phyloP scores from a whole-genome alignment of 2,797 vertebrate genomes.

The Malurus leucopterus region DNA sequence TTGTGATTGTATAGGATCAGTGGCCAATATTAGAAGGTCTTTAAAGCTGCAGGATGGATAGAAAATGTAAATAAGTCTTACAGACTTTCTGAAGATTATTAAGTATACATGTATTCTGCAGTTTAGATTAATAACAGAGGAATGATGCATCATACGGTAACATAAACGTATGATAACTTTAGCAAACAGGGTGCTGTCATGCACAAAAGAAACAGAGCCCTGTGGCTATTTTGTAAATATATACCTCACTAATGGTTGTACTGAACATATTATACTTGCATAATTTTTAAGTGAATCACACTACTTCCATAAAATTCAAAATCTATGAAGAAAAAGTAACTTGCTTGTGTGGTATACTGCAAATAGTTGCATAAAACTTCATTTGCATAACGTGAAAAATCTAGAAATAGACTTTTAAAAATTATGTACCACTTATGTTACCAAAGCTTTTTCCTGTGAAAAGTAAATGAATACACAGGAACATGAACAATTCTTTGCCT shows the following conservation, averaged over 20 bases:
- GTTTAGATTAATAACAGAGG: slow-evolving; percentile 61
- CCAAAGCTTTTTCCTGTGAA: not conserved
- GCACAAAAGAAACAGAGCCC: slow-evolving; percentile 56
- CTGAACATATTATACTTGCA: not conserved
- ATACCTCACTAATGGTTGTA: slow-evolving; percentile 48
- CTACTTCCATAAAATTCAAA: slow-evolving; percentile 8
- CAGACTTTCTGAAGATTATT: slow-evolving; percentile 64
- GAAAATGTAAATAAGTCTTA: slow-evolving; percentile 67
- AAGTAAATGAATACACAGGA: not conserved
- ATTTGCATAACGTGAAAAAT: not conserved
- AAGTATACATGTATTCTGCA: slow-evolving; percentile 67
- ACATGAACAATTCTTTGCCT: slow-evolving; percentile 10
- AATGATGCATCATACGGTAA: slow-evolving; percentile 45
- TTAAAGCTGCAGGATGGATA: slow-evolving; percentile 52
- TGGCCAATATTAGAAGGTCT: slow-evolving; percentile 56
- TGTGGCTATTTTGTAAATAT: slow-evolving; percentile 39
- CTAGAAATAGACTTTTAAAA: not conserved
- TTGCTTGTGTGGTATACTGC: not conserved
- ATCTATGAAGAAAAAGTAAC: not conserved
- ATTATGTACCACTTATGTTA: not conserved
- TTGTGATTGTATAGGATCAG: slow-evolving; percentile 46
- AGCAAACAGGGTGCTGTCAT: slow-evolving; percentile 33
- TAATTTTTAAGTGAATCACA: not conserved
- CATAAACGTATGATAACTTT: slow-evolving; percentile 59
- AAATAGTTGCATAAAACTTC: not conserved